Base-by-base conservation (phyloP, 1,140 invertebrate species). In the Bombus consobrinus region DNA sequence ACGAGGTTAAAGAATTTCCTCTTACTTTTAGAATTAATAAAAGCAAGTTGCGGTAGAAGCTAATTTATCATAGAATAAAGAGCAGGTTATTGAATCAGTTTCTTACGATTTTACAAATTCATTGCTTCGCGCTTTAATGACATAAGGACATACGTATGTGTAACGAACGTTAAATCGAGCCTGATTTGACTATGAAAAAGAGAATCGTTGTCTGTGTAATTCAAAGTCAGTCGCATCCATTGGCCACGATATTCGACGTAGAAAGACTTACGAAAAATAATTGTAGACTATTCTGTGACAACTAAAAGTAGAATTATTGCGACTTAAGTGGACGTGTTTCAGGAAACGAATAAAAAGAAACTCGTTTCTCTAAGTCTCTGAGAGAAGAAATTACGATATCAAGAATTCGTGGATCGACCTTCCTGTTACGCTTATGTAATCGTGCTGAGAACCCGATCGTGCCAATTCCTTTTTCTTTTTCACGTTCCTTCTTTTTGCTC, bases 391-490 rank as follows among this genome's bases (percentile, higher is more conserved):
- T 15, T 47, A 41, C 13, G 28, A 22, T n/a, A 74, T 47, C 72
- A 22, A 47, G 72, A 53, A n/a, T 73, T 32, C 28, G 39, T 43
- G 39, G 28, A 22, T 43, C 71, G 37, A 73, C 41, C 71, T 73
- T 73, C 41, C 13, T 32, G 32, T 53, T 34, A 18, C 43, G 73
- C 34, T 78, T 41, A 78, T 66, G 37, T 64, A 78, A 77, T 41
- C 39, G 34, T 3, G 28, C 37, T n/a, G 53, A 15, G 22, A 57
- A n/a, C 28, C n/a, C 28, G 37, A 77, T 39, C 37, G 75, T n/a
- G 74, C 34, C 32, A n/a, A 59, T 76, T 64, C 41, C 34, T n/a
- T 39, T 39, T 41, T 25, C n/a, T 22, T 10, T 25, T 2, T 15
- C 53, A 2, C 25, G 37, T 25, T 25, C 28, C 8, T 32, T n/a